These are phyloP conservation scores for Brachyhypopomus occidentalis DNA, from an alignment of 2,113 vertebrate genomes.

Conservation along the genomic window DNA sequence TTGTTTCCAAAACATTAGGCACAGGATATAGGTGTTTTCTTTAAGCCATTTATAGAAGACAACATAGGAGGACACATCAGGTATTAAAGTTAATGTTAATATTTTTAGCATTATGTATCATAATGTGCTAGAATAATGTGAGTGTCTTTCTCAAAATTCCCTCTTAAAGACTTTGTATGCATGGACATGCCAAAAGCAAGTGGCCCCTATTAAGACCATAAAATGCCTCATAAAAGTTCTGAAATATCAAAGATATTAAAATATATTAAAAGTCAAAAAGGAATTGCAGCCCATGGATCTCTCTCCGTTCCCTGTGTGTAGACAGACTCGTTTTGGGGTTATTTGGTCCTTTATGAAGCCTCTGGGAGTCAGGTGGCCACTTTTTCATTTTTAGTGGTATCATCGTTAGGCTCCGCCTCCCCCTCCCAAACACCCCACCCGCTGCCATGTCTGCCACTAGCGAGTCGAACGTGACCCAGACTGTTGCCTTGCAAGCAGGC, in stretches of 20 bases:
- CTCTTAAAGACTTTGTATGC: background rate
- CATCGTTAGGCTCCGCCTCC: slow-evolving; percentile 1
- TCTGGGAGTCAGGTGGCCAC: slow-evolving; percentile 12
- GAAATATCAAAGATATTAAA: background rate
- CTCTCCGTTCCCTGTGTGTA: background rate
- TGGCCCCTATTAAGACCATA: background rate
- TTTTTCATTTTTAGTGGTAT: slow-evolving; percentile 39
- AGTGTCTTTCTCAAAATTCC: background rate
- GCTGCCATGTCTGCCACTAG: background rate
- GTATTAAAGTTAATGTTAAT: background rate
- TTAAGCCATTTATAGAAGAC: too few relatives aligned
- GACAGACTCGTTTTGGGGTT: slow-evolving; percentile 6
- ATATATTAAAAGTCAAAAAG: slow-evolving; percentile 8
- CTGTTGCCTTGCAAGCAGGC: background rate
- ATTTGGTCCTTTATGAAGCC: slow-evolving; percentile 15
- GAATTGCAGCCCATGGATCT: background rate
- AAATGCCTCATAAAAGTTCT: background rate
- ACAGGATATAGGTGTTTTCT: too few relatives aligned
- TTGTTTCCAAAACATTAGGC: too few relatives aligned
- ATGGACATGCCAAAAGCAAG: background rate
- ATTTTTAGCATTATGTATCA: background rate
- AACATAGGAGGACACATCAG: too few relatives aligned
- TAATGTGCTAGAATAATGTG: background rate
- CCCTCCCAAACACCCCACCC: background rate
- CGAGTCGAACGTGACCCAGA: slow-evolving; percentile 15